phyloP scores from a whole-genome alignment of 35 echinoderm and acorn worm genomes.

The Apostichopus japonicus region DNA sequence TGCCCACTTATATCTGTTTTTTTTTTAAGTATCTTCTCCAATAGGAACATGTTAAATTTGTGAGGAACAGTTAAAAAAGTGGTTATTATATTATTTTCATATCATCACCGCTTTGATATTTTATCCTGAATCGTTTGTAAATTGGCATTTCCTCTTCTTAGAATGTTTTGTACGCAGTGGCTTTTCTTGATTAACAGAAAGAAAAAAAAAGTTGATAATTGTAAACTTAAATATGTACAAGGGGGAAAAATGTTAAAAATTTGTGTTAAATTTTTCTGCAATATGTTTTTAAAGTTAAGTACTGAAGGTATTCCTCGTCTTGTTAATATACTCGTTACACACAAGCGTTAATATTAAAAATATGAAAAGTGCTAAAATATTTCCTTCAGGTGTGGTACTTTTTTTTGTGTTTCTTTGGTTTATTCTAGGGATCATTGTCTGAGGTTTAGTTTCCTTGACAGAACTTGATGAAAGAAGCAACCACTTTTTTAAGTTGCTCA shows the following conservation, averaged over 20 bases:
- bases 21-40: too few relatives aligned
- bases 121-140: not conserved
- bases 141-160: not conserved
- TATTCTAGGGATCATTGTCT: not conserved
- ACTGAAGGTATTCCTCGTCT: slow-evolving; percentile 33
- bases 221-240: not conserved
- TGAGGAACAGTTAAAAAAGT: too few relatives aligned
- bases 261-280: slow-evolving; percentile 32
- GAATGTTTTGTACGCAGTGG: not conserved
- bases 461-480: too few relatives aligned
- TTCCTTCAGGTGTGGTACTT: not conserved
- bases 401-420: not conserved
- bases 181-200: not conserved
- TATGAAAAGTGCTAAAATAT: not conserved
- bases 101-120: not conserved
- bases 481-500: too few relatives aligned
- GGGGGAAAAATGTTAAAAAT: not conserved
- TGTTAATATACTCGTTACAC: slow-evolving; percentile 8
- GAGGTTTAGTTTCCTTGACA: not conserved
- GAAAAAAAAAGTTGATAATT: not conserved
- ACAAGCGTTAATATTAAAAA: not conserved
- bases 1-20: too few relatives aligned
- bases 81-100: too few relatives aligned
- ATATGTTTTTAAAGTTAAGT: slow-evolving; percentile 32
- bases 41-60: too few relatives aligned